phyloP scores from a whole-genome alignment of 2,888 invertebrate genomes.

The Lasioglossum marginatum region DNA sequence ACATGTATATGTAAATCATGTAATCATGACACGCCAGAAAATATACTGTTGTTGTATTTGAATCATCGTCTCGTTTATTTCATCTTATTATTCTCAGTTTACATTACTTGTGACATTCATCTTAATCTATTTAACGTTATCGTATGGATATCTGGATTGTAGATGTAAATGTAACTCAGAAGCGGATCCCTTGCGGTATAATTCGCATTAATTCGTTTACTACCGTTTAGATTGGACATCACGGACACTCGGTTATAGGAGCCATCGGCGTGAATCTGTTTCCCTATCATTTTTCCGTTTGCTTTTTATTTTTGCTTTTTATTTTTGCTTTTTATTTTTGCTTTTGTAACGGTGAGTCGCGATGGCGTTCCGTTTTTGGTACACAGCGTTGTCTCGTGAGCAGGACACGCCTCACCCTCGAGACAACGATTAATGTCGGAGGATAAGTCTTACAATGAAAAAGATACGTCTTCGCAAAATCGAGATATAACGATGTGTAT shows the following conservation, averaged over 20 bases:
- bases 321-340: background rate
- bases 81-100: conserved; percentile 74
- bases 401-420: conserved; percentile 11
- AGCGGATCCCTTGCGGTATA: conserved; percentile 65
- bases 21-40: conserved; percentile 14
- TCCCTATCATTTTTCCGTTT: background rate
- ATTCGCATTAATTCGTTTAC: conserved; percentile 62
- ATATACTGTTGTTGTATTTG: conserved; percentile 60
- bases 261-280: conserved; percentile 2
- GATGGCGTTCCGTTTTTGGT: conserved; percentile 14
- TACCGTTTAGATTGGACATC: conserved; percentile 59
- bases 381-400: conserved; percentile 10
- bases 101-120: conserved; percentile 79
- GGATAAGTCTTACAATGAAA: conserved; percentile 31
- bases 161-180: conserved; percentile 72
- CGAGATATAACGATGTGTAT: conserved; percentile 19
- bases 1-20: conserved; percentile 9
- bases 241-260: conserved; percentile 43
- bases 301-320: background rate
- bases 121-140: conserved; percentile 75
- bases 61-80: conserved; percentile 77
- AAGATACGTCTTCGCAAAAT: conserved; percentile 31
- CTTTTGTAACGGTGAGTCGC: conserved; percentile 5
- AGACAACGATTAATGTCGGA: conserved; percentile 35
- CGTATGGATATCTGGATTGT: conserved; percentile 74